Evolutionary conservation across 2,797 vertebrate genomes (phyloP).

Genomic region (Anabacerthia variegaticeps): DNA sequence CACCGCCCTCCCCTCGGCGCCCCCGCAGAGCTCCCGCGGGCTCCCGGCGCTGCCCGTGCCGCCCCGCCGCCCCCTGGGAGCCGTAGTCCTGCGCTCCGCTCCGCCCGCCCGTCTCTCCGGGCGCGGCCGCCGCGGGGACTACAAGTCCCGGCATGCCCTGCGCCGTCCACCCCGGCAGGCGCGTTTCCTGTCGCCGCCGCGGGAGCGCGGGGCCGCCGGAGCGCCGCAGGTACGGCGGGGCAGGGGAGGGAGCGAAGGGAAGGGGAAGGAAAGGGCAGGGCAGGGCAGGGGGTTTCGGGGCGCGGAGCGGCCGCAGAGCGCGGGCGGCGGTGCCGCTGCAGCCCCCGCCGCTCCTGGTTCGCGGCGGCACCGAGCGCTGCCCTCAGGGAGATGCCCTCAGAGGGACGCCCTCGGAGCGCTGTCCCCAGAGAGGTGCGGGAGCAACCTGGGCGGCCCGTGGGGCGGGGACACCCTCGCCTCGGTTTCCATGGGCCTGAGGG

Average conservation of each 20-base stretch:
- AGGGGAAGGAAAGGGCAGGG: too few relatives aligned
- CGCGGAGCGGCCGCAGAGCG: neutral
- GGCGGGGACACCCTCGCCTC: accelerated
- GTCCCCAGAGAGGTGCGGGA: neutral
- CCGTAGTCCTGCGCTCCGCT: neutral
- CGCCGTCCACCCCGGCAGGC: neutral
- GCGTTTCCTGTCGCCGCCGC: neutral
- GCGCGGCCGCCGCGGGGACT: neutral
- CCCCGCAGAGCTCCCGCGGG: too few relatives aligned
- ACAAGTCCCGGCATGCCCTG: neutral
- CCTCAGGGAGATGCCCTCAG: too few relatives aligned
- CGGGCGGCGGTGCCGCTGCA: neutral
- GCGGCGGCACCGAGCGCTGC: too few relatives aligned
- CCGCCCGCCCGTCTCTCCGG: too few relatives aligned
- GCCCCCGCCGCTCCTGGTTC: neutral
- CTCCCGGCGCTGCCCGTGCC: too few relatives aligned
- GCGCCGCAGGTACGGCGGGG: neutral
- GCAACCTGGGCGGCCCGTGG: accelerated
- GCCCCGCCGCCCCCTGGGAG: neutral
- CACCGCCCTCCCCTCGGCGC: too few relatives aligned
- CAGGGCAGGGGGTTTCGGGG: neutral
- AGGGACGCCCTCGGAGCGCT: too few relatives aligned
- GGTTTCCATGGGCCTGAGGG: neutral
- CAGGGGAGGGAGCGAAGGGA: too few relatives aligned
- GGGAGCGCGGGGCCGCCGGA: neutral